Base-by-base conservation (phyloP, 2,113 vertebrate genomes). In the Mystacornis crossleyi region DNA sequence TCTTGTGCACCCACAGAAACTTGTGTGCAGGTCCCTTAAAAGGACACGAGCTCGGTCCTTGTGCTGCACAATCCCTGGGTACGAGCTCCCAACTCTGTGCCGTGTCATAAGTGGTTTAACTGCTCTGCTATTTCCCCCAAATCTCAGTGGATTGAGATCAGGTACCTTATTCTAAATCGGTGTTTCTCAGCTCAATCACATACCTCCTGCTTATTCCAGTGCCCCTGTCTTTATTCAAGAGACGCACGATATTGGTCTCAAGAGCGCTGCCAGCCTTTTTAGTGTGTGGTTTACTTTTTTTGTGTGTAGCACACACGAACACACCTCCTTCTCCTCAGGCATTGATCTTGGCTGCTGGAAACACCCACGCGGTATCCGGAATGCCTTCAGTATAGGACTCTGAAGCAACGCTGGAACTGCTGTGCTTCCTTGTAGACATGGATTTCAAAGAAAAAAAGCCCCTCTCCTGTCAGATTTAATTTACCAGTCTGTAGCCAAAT, bases 41-140 rank as follows among this genome's bases (percentile, higher is more conserved):
- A 6, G 4, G 14, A 28, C 29, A 36, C 0, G 4, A 38, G 20
- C 23, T 24, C 21, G 25, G 9, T 25, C 23, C 18, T 17, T 28
- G 24, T 50, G 43, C 48, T 54, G 16, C 43, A 5, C 2, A 29
- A n/a, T 31, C 26, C 12, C 31, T 14, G 4, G 21, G 9, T 16
- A 9, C 0, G 3, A 42, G n/a, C 48, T 48, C 6, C 18, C 47
- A 14, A 1, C 8, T 48, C 47, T 4, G 8, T 15, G 23, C 18
- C 53, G 29, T 18, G 13, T 18, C 18, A 8, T 10, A 36, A 51
- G 29, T 18, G 13, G 14, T 36, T 40, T 40, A 19, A 40, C 18
- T 51, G 12, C 16, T 72, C 40, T 54, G 47, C 25, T 82, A 40
- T 71, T 71, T n/a, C n/a, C 18, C 29, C 31, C 42, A 34, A 3